Conservation (phyloP, 2,797 vertebrate genomes). For the Limnodromus scolopaceus region DNA sequence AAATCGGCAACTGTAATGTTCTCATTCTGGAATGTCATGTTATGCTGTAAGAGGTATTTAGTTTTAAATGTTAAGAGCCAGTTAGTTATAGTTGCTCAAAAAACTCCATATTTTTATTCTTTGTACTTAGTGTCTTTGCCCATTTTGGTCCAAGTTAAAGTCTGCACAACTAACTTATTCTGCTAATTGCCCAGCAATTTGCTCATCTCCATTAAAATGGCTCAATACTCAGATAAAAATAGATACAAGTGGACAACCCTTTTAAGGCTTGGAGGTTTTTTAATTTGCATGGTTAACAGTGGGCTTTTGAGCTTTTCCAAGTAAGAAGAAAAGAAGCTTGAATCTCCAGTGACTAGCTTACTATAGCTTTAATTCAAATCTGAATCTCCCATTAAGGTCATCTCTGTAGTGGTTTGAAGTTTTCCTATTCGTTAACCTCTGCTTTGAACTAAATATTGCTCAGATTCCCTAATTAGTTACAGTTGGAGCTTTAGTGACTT, state of each 20-base stretch:
- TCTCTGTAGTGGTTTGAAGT: slow-evolving; percentile 61
- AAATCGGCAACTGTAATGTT: not conserved
- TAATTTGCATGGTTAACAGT: slow-evolving; percentile 19
- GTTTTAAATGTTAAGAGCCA: not conserved
- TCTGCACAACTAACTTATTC: not conserved
- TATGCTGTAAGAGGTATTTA: not conserved
- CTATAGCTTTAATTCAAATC: slow-evolving; percentile 70
- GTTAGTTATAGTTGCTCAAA: not conserved
- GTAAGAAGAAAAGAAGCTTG: slow-evolving; percentile 45
- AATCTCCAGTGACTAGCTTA: slow-evolving; percentile 31
- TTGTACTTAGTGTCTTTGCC: not conserved
- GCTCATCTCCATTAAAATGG: slow-evolving; percentile 37
- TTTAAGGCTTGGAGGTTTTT: not conserved
- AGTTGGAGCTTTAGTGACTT: slow-evolving; percentile 70
- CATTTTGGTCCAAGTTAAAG: not conserved
- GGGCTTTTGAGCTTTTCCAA: slow-evolving; percentile 59
- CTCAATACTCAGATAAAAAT: slow-evolving; percentile 45
- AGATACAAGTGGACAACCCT: slow-evolving; percentile 36
- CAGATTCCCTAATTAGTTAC: slow-evolving; percentile 76
- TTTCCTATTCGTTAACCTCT: slow-evolving; percentile 73
- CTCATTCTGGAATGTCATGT: not conserved
- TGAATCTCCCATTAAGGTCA: slow-evolving; percentile 63
- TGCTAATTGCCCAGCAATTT: not conserved
- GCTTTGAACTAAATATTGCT: slow-evolving; percentile 72
- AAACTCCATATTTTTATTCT: not conserved